A percentile compares a stretch with the other conserved stretches of the same genome.
phyloP scores from a whole-genome alignment of 2,888 invertebrate genomes.

The Chalcosyrphus nemorum region DNA sequence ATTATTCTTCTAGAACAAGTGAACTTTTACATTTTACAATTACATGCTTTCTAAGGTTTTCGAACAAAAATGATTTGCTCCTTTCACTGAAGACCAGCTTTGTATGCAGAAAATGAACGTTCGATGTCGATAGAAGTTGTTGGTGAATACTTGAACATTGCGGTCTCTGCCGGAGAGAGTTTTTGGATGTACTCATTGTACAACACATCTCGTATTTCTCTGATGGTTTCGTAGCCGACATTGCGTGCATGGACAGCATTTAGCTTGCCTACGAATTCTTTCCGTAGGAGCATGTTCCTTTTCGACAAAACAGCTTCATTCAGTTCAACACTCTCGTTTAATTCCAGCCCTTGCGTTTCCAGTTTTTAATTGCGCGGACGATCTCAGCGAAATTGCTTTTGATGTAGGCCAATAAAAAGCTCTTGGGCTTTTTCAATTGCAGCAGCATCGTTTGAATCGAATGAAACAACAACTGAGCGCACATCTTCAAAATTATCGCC shows the following conservation, averaged over 20 bases:
- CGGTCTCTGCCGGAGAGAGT: neutral
- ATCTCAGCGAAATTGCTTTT: too few species aligned
- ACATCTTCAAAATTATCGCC: neutral
- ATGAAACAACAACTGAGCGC: neutral
- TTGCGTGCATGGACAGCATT: neutral
- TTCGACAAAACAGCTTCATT: neutral
- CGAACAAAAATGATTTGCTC: neutral
- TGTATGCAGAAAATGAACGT: too few species aligned
- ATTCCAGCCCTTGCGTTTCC: neutral
- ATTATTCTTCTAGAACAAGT: neutral
- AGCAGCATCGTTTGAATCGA: neutral
- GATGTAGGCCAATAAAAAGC: too few species aligned
- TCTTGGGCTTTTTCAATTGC: too few species aligned
- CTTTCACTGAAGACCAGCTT: neutral
- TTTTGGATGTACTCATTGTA: neutral
- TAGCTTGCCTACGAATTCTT: neutral
- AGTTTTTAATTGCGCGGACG: neutral
- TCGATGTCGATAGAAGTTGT: too few species aligned
- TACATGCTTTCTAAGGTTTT: neutral
- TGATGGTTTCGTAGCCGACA: conserved; percentile 2
- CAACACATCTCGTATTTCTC: neutral
- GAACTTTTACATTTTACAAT: neutral
- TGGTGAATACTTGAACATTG: neutral
- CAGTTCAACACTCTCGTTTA: neutral
- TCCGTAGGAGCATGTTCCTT: neutral